Evolutionary conservation across 1,140 invertebrate species (phyloP).

Genomic region (Brachionus angularis): DNA sequence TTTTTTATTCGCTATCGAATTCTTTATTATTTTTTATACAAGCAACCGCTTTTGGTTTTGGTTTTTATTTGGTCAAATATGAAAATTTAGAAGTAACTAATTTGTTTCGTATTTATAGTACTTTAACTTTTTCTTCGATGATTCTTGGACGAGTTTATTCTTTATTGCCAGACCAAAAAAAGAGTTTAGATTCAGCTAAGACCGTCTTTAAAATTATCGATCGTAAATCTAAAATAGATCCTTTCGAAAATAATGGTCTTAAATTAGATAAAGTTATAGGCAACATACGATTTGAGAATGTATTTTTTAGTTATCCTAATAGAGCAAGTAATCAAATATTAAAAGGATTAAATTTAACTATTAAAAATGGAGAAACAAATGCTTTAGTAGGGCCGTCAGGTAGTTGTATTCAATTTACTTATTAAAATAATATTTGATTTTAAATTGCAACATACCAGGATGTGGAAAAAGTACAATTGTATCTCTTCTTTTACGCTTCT

Average conservation of each 20-base stretch:
- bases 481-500: constrained; percentile 55
- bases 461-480: constrained; percentile 57
- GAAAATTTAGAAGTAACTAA: background rate
- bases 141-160: constrained; percentile 17
- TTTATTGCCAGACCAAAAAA: constrained; percentile 6
- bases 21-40: constrained; percentile 42
- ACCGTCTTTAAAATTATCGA: constrained; percentile 14
- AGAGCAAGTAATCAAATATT: constrained; percentile 45
- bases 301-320: constrained; percentile 64
- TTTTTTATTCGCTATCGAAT: background rate
- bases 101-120: constrained; percentile 20
- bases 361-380: constrained; percentile 76
- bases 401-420: no score
- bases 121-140: constrained; percentile 28
- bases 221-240: constrained; percentile 39
- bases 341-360: constrained; percentile 66
- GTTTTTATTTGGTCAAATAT: constrained; percentile 30
- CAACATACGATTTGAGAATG: constrained; percentile 59
- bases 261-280: constrained; percentile 49
- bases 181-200: constrained; percentile 4
- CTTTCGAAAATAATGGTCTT: background rate
- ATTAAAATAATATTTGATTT: no score
- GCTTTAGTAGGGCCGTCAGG: constrained; percentile 67
- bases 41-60: constrained; percentile 35
- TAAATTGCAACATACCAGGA: no score